Base-by-base conservation (phyloP, 2,888 invertebrate genomes). In the Epirrita christyi region DNA sequence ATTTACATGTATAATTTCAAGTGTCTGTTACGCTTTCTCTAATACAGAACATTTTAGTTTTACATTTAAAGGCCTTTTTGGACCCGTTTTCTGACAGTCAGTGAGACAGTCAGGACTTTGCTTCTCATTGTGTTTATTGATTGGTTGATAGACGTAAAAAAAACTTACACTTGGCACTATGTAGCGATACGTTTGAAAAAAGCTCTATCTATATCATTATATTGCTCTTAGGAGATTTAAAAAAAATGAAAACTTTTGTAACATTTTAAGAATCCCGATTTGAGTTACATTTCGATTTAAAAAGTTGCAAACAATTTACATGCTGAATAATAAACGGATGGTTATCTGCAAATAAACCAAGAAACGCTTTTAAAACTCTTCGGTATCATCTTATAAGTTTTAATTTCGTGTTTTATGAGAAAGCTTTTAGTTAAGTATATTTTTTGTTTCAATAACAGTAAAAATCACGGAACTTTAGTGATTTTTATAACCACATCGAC, bases 271-370 rank as follows among this genome's bases (percentile, higher is more conserved):
- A 63, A 64, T 68, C 58, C 56, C 64, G 63, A 68, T 67, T 63
- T 63, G 65, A 67, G 72, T 73, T 76, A 76, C 74, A 78, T 84
- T 86, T 80, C 80, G 78, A 83, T 86, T 83, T 78, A 76, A 75
- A 75, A 83, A 86, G 76, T 78, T 67, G 66, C 74, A 50, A 84
- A 87, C 83, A 87, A 88, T 88, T 89, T 88, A 85, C 86, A 88
- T 86, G 80, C 78, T 84, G 86, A 87, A 87, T 87, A 82, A 79
- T 75, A 78, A 82, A 79, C 79, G 71, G 73, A 76, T 75, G 71
- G 77, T 74, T 76, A 78, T 78, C 73, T 74, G 73, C 75, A 82
- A 86, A 86, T 83, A 85, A 81, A 88, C 68, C 61, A 44, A 64
- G 42, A 66, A 70, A 70, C 59, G 70, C 67, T 70, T 66, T 70